Percentiles rank a stretch among this genome's conserved stretches.
phyloP scores from a whole-genome alignment of 2,888 invertebrate genomes.

The Cremastinae sp. region DNA sequence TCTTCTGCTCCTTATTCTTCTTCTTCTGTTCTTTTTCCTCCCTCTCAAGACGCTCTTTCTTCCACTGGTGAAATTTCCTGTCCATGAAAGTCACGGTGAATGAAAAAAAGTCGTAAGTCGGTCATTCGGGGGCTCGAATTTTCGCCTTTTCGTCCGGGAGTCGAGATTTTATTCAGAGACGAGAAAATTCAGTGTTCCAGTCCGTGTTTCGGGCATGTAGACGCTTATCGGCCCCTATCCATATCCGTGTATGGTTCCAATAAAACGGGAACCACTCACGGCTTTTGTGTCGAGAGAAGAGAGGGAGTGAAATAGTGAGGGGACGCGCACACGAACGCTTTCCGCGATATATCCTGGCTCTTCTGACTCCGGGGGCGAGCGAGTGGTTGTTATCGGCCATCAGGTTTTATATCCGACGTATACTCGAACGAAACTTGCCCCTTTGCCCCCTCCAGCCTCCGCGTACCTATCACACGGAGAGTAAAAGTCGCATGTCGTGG shows the following conservation, averaged over 20 bases:
- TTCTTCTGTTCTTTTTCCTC: too few species aligned
- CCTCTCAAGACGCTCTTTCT: slow-evolving; percentile 14
- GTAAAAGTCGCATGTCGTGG: too few species aligned
- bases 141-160: too few species aligned
- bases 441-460: not conserved
- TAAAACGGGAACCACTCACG: slow-evolving; percentile 80
- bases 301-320: slow-evolving; percentile 52
- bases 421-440: slow-evolving; percentile 27
- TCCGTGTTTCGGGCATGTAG: slow-evolving; percentile 19
- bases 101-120: too few species aligned
- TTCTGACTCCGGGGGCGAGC: slow-evolving; percentile 61
- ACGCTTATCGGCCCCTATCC: slow-evolving; percentile 68
- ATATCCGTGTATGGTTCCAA: slow-evolving; percentile 79
- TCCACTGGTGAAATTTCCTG: too few species aligned
- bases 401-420: slow-evolving; percentile 78
- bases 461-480: not conserved
- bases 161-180: not conserved
- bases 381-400: slow-evolving; percentile 81
- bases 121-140: too few species aligned
- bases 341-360: slow-evolving; percentile 25
- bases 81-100: too few species aligned
- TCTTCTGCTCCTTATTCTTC: slow-evolving; percentile 26
- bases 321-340: slow-evolving; percentile 65
- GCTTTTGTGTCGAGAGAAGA: slow-evolving; percentile 75
- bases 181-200: slow-evolving; percentile 1